Base-by-base conservation (phyloP, 2,888 invertebrate genomes). In the Heliconius charithonia region DNA sequence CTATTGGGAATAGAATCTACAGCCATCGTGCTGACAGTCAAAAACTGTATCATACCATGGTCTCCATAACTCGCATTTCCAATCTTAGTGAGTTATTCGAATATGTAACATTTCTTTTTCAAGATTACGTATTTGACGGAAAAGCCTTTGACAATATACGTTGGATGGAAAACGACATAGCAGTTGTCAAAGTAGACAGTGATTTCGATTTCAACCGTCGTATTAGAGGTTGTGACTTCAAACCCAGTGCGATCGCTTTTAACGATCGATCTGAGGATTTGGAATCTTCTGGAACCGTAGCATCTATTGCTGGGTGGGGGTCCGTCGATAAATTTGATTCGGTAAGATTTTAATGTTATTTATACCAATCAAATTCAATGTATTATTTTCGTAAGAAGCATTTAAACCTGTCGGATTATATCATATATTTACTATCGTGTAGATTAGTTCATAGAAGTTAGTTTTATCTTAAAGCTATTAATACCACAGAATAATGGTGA, bases 161-260 rank as follows among this genome's bases (percentile, higher is more conserved):
- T 3, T 94, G 94, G 94, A 93, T 94, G 93, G 82, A 87, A 0
- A 88, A 90, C 41, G 94, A 94, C 80, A 90, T 94, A 73, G 94
- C 94, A 0, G 89, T 94, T 0, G 94, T 94, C 1, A 92, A 91
- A 77, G 90, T 92, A 0, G 94, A 94, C 65, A 91, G 90, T 4
- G 82, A 87, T 6, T 94, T 94, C 81, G 92, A 93, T 83, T 94
- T 94, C 79, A 79, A 89, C 12, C 85, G 86, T 22, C 86, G 91
- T 0, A 82, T 93, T 0, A 85, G 85, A 0, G 94, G 94, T 1
- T 94, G 94, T 75, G 93, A 94, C 80, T 94, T 89, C 76, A 85
- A 89, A 0, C 94, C 94, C 0, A 85, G 87, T 80, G 87, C 85
- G 81, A 87, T 94, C 4, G 83, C 83, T 0, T 93, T 85, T 67